These are phyloP conservation scores for Saccopteryx leptura DNA, from an alignment of 2,113 vertebrate genomes.

Conservation along the genomic window DNA sequence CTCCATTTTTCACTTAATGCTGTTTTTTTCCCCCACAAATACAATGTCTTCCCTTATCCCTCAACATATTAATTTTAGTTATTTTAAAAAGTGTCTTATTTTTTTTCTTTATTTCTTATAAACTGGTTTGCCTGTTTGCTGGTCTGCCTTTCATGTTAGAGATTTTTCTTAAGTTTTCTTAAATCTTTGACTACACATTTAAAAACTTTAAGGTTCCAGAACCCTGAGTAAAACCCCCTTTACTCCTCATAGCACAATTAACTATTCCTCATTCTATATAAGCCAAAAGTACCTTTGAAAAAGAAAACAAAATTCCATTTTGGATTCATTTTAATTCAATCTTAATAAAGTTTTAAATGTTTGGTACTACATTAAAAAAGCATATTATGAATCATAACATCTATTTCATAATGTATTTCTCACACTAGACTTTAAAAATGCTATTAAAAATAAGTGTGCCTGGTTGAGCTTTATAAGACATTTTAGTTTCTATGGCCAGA, in stretches of 20 bases:
- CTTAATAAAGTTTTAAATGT: constrained; percentile 4
- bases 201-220: constrained; percentile 18
- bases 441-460: constrained; percentile 8
- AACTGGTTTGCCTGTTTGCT: background rate
- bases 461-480: background rate
- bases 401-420: background rate
- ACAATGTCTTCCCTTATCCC: background rate
- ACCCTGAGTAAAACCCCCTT: background rate
- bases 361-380: background rate
- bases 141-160: background rate
- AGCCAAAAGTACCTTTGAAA: background rate
- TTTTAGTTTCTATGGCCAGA: background rate
- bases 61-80: background rate
- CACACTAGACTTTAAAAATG: background rate
- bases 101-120: background rate
- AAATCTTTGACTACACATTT: background rate
- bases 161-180: constrained; percentile 34
- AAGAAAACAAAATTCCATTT: constrained; percentile 24
- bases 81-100: background rate
- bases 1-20: background rate
- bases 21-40: background rate
- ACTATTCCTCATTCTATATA: background rate
- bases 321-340: background rate
- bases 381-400: background rate
- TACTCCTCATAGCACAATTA: background rate